These are phyloP conservation scores for Corydoras sp. DNA, from an alignment of 2,113 vertebrate species.

Conservation along the genomic window DNA sequence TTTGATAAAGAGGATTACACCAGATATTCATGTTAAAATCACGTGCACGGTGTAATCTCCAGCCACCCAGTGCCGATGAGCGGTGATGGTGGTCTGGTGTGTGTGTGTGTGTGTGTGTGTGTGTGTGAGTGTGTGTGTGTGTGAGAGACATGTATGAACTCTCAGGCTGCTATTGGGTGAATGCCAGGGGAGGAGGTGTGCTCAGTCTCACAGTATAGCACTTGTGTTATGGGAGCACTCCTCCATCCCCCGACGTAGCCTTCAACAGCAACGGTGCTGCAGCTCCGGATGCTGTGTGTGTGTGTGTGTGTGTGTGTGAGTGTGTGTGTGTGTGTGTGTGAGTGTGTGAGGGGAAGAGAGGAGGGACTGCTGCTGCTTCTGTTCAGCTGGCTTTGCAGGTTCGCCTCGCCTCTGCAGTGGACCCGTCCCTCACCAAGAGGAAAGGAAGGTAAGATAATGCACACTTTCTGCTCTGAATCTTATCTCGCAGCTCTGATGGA, in stretches of 20 bases:
- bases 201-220: slow-evolving; percentile 40
- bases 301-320: too few species aligned
- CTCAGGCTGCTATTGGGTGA: slow-evolving; percentile 39
- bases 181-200: slow-evolving; percentile 34
- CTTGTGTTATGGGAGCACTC: slow-evolving; percentile 41
- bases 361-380: slow-evolving; percentile 13
- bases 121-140: slow-evolving; percentile 9
- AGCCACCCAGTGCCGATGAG: not conserved
- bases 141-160: slow-evolving; percentile 9
- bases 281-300: slow-evolving; percentile 32
- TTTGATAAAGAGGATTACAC: too few species aligned
- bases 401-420: slow-evolving; percentile 38
- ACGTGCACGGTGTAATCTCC: slow-evolving; percentile 1
- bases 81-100: slow-evolving; percentile 25
- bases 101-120: too few species aligned
- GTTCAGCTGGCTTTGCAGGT: slow-evolving; percentile 31
- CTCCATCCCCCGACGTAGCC: slow-evolving; percentile 36
- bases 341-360: slow-evolving; percentile 12
- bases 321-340: too few species aligned
- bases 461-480: not conserved
- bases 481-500: slow-evolving; percentile 14
- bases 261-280: slow-evolving; percentile 41
- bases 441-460: slow-evolving; percentile 37
- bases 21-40: too few species aligned
- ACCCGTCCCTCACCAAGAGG: slow-evolving; percentile 28